A percentile compares a stretch with the other conserved stretches of the same genome.
These are phyloP conservation scores for Dexiosoma caninum DNA, from an alignment of 2,888 invertebrate species.

Conservation along the genomic window DNA sequence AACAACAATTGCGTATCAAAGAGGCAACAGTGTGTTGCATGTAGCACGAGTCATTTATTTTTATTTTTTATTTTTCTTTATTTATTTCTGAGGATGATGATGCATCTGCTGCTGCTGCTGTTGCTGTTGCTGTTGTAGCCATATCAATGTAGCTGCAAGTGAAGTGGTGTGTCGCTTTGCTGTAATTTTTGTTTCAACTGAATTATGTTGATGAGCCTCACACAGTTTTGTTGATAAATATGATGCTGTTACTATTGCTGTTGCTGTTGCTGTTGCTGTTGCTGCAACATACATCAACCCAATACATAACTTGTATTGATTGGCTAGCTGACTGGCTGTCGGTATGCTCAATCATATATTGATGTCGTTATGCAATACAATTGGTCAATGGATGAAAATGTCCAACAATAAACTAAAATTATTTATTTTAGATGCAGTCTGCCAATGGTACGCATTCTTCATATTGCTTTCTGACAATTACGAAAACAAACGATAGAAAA, in stretches of 20 bases:
- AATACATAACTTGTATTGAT: conserved; percentile 55
- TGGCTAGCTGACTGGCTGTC: conserved; percentile 30
- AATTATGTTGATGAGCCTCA: conserved; percentile 59
- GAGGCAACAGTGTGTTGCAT: conserved; percentile 38
- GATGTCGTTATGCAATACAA: conserved; percentile 40
- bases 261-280: no score
- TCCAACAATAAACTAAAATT: conserved; percentile 36
- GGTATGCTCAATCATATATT: conserved; percentile 38
- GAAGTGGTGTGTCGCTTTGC: neutral
- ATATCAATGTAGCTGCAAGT: conserved; percentile 1
- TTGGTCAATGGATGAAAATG: conserved; percentile 30
- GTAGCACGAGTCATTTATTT: conserved; percentile 63
- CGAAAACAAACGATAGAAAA: conserved; percentile 26
- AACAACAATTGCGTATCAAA: conserved; percentile 60
- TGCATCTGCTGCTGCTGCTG: conserved; percentile 2
- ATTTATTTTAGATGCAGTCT: conserved; percentile 37
- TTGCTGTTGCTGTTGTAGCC: no score
- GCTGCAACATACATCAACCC: neutral
- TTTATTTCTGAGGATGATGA: neutral
- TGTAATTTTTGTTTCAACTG: conserved; percentile 49
- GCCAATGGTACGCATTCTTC: conserved; percentile 52
- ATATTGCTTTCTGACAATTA: conserved; percentile 2
- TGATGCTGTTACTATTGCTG: conserved; percentile 25
- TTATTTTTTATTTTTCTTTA: conserved; percentile 1
- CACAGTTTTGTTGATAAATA: conserved; percentile 43